Base-by-base conservation (phyloP, 2,888 invertebrate species). In the Ectobius pallidus region DNA sequence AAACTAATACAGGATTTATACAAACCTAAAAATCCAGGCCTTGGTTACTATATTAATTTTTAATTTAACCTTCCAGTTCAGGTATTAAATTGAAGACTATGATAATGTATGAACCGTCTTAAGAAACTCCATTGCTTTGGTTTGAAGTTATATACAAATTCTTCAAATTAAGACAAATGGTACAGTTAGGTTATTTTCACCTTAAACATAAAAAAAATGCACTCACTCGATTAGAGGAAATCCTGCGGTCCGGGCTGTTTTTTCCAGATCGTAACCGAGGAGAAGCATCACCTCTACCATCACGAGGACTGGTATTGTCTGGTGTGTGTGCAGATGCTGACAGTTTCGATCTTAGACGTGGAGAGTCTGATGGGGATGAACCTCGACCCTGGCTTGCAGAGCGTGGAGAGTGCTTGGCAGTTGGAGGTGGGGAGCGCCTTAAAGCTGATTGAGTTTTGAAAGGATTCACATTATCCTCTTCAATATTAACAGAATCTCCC, bases 371-470 rank as follows among this genome's bases (percentile, higher is more conserved):
- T 27, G 65, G 65, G 18, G 44, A 27, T 6, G 32, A 39, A 63
- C 22, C 52, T 20, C n/a, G 52, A 63, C 22, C 52, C 14, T 25
- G 52, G 39, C 52, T 65, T 32, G 49, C 22, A 39, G 58, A 42
- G 20, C 63, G 32, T 30, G 71, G 63, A 63, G 71, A 63, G 20
- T 16, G 32, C 27, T n/a, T 63, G 20, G 34, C 30, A 9, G 49
- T 46, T 14, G 49, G 14, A 14, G 71, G 34, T 30, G 71, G 71
- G 3, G 71, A 49, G n/a, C 63, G 46, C 6, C 32, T 30, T 9
- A 71, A 14, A 16, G 46, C 30, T 2, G 63, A 30, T 34, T 63
- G 49, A 9, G 16, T 32, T 7, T 34, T 22, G n/a, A 69, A 69
- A 18, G 69, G 46, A 63, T 39, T 65, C 14, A 49, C 63, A 27